Conservation (phyloP, 2,113 vertebrate species). For the Thymallus thymallus region DNA sequence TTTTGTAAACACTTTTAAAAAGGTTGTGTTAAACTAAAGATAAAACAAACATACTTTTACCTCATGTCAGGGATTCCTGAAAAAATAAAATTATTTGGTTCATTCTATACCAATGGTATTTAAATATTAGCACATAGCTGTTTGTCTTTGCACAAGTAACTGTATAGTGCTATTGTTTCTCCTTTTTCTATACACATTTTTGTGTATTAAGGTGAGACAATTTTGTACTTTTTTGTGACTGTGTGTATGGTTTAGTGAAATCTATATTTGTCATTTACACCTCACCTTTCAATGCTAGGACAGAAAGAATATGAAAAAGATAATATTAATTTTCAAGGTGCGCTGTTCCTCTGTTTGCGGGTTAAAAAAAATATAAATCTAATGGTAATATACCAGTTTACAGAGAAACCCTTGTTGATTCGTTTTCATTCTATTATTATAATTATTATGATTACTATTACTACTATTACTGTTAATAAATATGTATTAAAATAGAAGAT, state of each 20-base stretch:
- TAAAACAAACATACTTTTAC: conserved; percentile 79
- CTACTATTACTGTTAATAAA: conserved; percentile 72
- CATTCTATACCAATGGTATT: conserved; percentile 75
- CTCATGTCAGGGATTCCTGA: conserved; percentile 83
- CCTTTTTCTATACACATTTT: conserved; percentile 74
- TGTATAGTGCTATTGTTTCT: conserved; percentile 78
- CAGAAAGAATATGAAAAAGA: conserved; percentile 52
- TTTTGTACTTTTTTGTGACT: conserved; percentile 81
- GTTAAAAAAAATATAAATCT: conserved; percentile 44
- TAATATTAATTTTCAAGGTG: conserved; percentile 58
- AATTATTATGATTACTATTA: conserved; percentile 62
- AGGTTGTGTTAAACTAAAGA: conserved; percentile 72
- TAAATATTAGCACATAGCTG: conserved; percentile 82
- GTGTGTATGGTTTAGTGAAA: conserved; percentile 79
- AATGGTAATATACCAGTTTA: conserved; percentile 67
- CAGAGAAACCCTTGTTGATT: conserved; percentile 70
- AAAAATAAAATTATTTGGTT: conserved; percentile 65
- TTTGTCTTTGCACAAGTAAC: conserved; percentile 82
- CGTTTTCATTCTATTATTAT: conserved; percentile 64
- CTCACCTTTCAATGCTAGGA: conserved; percentile 74
- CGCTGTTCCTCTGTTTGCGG: conserved; percentile 65
- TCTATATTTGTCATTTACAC: conserved; percentile 76
- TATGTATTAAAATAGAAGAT: conserved; percentile 73
- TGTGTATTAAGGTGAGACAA: conserved; percentile 78
- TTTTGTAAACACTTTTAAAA: conserved; percentile 72